Conservation (phyloP, 2,888 invertebrate species). For the Acleris literana region DNA sequence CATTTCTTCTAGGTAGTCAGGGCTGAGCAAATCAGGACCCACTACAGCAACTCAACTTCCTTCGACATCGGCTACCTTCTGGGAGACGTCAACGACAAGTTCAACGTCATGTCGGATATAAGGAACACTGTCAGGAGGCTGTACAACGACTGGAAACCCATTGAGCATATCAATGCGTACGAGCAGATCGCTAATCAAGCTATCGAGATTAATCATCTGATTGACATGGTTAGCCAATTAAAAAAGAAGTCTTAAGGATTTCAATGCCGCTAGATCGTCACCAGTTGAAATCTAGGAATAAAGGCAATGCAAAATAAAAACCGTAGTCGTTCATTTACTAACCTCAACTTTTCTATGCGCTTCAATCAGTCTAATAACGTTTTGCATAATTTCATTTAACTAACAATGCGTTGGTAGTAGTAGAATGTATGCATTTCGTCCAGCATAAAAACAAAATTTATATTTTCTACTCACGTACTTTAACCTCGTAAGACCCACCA, state of each 20-base stretch:
- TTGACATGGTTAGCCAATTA: conserved; percentile 50
- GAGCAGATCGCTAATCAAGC: conserved; percentile 69
- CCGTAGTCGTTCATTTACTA: no score
- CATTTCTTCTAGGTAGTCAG: conserved; percentile 35
- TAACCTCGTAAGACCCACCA: no score
- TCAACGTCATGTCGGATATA: conserved; percentile 58
- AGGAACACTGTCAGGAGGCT: conserved; percentile 52
- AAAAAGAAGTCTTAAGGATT: background rate
- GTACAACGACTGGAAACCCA: conserved; percentile 61
- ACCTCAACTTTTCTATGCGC: no score
- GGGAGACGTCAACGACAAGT: conserved; percentile 63
- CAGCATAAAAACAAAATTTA: no score
- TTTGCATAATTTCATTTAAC: no score
- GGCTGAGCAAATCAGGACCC: conserved; percentile 57
- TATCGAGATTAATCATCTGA: conserved; percentile 59
- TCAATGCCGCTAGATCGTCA: background rate
- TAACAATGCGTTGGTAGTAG: no score
- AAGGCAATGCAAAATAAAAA: no score
- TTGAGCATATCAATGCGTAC: conserved; percentile 72
- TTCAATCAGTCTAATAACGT: no score
- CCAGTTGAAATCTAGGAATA: no score
- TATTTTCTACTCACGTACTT: no score
- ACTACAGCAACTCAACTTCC: conserved; percentile 54
- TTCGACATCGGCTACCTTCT: conserved; percentile 64
- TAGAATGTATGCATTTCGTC: no score